Percentiles rank a stretch among this genome's conserved stretches.
Evolutionary conservation across 2,888 invertebrate species (phyloP).

Genomic region (Creontiades dilutus): DNA sequence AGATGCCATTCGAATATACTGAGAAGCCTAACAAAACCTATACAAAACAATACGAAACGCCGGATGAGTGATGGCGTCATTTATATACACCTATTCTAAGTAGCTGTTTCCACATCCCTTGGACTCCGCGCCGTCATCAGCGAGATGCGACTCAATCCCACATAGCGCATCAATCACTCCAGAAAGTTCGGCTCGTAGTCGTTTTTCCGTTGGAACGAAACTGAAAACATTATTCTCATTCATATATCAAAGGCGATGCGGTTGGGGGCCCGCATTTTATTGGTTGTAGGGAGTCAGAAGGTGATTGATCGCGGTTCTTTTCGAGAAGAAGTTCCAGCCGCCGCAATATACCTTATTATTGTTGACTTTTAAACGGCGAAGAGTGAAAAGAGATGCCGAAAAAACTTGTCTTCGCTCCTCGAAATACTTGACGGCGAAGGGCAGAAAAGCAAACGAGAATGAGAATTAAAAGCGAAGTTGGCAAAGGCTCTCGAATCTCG

Average conservation of each 20-base stretch:
- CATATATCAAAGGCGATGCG: constrained; percentile 36
- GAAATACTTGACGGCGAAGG: not conserved
- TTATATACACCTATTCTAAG: not conserved
- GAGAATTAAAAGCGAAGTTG: not conserved
- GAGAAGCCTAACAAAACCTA: not conserved
- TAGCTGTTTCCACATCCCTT: constrained; percentile 11
- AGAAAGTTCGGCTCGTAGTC: not conserved
- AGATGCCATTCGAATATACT: no score
- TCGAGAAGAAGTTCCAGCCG: not conserved
- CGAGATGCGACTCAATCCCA: constrained; percentile 28
- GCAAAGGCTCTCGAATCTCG: not conserved
- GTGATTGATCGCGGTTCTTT: not conserved
- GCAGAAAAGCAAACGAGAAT: not conserved
- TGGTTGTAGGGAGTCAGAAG: constrained; percentile 4
- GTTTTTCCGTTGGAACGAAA: constrained; percentile 6
- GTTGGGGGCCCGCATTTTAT: constrained; percentile 42
- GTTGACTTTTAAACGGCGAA: constrained; percentile 7
- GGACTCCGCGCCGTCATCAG: not conserved
- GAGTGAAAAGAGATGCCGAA: constrained; percentile 5
- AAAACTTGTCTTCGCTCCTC: not conserved
- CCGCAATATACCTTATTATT: constrained; percentile 27
- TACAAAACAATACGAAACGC: not conserved
- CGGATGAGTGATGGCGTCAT: not conserved
- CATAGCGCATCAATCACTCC: constrained; percentile 39
- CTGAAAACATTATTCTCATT: constrained; percentile 4